Conservation (phyloP, 2,888 invertebrate species). For the Agrochola circellaris region DNA sequence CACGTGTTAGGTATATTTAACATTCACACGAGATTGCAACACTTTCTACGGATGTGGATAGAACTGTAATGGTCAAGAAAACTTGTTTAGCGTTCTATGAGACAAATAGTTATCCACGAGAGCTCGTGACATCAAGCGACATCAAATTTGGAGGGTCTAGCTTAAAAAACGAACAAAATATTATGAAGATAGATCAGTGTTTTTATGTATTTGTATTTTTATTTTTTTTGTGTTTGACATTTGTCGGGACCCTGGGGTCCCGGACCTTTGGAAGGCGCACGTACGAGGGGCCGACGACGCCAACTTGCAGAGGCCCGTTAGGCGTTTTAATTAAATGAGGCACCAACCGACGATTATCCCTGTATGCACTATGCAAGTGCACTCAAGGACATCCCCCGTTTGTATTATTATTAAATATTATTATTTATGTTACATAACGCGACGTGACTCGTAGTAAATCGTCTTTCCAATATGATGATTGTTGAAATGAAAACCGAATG, state of each 20-base stretch:
- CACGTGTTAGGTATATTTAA: constrained; percentile 62
- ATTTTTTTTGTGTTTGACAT: no score
- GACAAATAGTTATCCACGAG: constrained; percentile 22
- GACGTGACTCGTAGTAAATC: constrained; percentile 7
- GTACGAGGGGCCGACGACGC: no score
- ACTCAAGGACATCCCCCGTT: no score
- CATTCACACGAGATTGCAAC: constrained; percentile 68
- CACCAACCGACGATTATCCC: no score
- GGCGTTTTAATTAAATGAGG: no score
- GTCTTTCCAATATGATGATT: not conserved
- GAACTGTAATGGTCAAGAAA: constrained; percentile 41
- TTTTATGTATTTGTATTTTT: not conserved
- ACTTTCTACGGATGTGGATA: constrained; percentile 68
- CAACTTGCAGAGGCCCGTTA: no score
- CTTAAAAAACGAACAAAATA: not conserved
- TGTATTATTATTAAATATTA: not conserved
- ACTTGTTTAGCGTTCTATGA: constrained; percentile 36
- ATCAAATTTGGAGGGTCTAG: not conserved
- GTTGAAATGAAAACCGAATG: not conserved
- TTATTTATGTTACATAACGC: not conserved
- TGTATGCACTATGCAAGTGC: no score
- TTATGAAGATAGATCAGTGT: not conserved
- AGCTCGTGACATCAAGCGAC: constrained; percentile 3
- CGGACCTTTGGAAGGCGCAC: no score
- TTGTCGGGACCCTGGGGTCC: no score